Evolutionary conservation across 2,797 vertebrate species (phyloP), one percentile per base, ranked within the genome.

Genomic region (Spinibarbus caldwelli): DNA sequence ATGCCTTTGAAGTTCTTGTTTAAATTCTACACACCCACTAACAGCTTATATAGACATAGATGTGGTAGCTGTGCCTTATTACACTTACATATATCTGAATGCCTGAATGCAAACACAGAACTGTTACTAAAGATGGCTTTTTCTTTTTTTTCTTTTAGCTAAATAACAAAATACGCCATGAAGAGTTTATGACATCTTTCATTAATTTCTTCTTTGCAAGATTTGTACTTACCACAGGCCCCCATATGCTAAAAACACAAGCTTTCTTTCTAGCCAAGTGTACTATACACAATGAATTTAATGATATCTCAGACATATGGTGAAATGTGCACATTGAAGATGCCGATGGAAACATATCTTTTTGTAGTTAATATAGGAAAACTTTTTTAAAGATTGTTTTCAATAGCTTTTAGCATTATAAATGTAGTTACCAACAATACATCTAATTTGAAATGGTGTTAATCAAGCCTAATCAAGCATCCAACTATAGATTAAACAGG

Each of bases 221-320:
- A n/a, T n/a, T n/a, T n/a, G n/a, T n/a, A n/a, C n/a, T n/a, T n/a
- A n/a, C n/a, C 26, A 21, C 26, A 26, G 47, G n/a, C 38, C 41
- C 0, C 49, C 5, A 68, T 15, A 15, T n/a, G n/a, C 49, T 38
- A 0, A 68, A 41, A 38, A 52, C 14, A n/a, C 34, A 15, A 54
- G 54, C 11, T 59, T 1, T 38, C 6, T 70, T 19, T 57, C 67
- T 62, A 31, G 14, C 52, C 47, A 31, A 47, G 34, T 43, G 72
- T 82, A 68, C 86, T 85, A 64, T 86, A 87, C 43, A 45, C 85
- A 80, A 34, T 82, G 75, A 78, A 90, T 89, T 43, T 86, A 77
- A 88, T 81, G 77, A 80, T 86, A 80, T 43, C 12, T 67, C 76
- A 59, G 26, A 45, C 72, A 80, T 75, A 75, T 52, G 84, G 76